Percentiles rank a stretch among this genome's conserved stretches.
Evolutionary conservation across 1,140 invertebrate species (phyloP).

Genomic region (Araneus ventricosus): DNA sequence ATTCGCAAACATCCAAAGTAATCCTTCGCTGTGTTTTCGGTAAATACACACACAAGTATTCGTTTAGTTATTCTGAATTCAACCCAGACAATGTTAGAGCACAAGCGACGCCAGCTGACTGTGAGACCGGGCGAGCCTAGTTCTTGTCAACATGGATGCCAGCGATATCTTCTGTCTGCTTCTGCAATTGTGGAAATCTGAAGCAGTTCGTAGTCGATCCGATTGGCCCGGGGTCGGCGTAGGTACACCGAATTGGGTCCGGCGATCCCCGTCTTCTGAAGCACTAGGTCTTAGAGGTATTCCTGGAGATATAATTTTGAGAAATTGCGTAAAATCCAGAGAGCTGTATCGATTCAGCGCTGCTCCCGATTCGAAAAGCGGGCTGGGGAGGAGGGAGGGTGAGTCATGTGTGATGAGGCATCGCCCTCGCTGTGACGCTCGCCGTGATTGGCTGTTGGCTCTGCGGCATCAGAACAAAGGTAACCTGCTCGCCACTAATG

Average conservation of each 20-base stretch:
- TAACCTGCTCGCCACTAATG: constrained; percentile 72
- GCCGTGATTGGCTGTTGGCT: constrained; percentile 74
- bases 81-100: constrained; percentile 65
- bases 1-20: neutral
- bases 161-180: constrained; percentile 68
- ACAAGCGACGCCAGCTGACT: constrained; percentile 74
- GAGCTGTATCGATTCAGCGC: constrained; percentile 74
- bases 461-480: constrained; percentile 75
- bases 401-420: constrained; percentile 74
- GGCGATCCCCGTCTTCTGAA: constrained; percentile 1
- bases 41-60: neutral
- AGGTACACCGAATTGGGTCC: neutral
- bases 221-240: neutral
- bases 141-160: constrained; percentile 74
- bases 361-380: constrained; percentile 59
- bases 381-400: constrained; percentile 50
- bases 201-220: neutral
- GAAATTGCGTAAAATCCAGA: constrained; percentile 43
- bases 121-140: constrained; percentile 72
- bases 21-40: neutral
- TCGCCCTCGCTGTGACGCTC: constrained; percentile 74
- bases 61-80: constrained; percentile 6
- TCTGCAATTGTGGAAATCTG: constrained; percentile 44
- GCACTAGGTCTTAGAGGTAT: constrained; percentile 19
- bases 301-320: constrained; percentile 57